Evolutionary conservation across 2,888 invertebrate genomes (phyloP).

Genomic region (Autographa gamma): DNA sequence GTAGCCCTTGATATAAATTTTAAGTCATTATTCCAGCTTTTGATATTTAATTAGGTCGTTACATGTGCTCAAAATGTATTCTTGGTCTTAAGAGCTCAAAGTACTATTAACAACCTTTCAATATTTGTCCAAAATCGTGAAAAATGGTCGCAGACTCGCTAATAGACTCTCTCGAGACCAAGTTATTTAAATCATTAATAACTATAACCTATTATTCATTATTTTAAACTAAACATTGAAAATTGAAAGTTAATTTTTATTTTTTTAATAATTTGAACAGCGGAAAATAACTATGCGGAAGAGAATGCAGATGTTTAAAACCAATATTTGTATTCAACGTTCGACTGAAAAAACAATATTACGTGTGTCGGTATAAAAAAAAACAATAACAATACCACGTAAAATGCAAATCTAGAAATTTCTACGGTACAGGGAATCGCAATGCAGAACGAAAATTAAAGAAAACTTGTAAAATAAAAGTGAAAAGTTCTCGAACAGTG

Average conservation of each 20-base stretch:
- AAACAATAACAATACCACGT: conserved; percentile 15
- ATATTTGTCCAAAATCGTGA: background rate
- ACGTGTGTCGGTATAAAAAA: background rate
- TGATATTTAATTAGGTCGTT: background rate
- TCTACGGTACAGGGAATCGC: conserved; percentile 10
- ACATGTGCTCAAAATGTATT: background rate
- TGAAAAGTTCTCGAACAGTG: conserved; percentile 14
- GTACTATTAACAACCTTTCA: background rate
- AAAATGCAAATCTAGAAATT: conserved; percentile 16
- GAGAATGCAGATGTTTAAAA: background rate
- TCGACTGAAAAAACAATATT: background rate
- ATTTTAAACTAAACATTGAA: no score
- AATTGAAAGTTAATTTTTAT: no score
- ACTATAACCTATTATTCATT: no score
- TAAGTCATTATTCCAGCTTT: background rate
- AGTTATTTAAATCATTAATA: no score
- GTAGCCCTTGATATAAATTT: background rate
- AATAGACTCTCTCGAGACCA: no score
- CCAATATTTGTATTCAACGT: background rate
- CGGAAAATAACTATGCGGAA: no score
- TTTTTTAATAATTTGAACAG: no score
- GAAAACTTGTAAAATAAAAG: conserved; percentile 35
- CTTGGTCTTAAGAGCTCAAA: background rate
- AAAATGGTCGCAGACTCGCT: no score
- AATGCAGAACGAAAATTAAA: conserved; percentile 24